Base-by-base conservation (phyloP, 2,888 invertebrate species). In the Ganaspis brasiliensis region DNA sequence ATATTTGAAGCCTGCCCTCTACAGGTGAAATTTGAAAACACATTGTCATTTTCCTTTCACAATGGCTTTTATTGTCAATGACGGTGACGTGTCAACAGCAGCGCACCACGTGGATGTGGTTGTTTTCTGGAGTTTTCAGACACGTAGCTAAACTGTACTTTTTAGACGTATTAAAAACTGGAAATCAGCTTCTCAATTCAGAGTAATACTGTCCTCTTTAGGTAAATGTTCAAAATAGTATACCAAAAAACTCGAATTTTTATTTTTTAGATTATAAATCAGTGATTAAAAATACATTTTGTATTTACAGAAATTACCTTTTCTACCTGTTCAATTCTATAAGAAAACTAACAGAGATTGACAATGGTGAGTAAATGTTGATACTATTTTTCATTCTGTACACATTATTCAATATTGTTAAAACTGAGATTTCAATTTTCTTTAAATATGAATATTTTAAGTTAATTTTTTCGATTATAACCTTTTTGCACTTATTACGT, bases 91-190 rank as follows among this genome's bases (percentile, higher is more conserved):
- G 63, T 63, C 16, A 45, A 19, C 67, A 67, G 67, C 67, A 67
- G 67, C 67, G 67, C 67, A 67, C 45, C 67, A 67, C 67, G 45
- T 67, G 67, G 45, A 67, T 26, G 67, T 24, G 67, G 67, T n/a
- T 67, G 45, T 40, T 63, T 45, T 4, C 9, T 14, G 67, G 21
- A 14, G 40, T n/a, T 67, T 26, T 45, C 5, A 40, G 45, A 63
- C 67, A 67, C 67, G 67, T 67, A 67, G 67, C 67, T n/a, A n/a
- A n/a, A n/a, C n/a, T n/a, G 16, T 49, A 67, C 67, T 45, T 67
- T 67, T 45, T 2, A 5, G 67, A 26, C 67, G 67, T 45, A 14
- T 67, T 24, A 26, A 45, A n/a, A 24, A 45, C 45, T 14, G 14
- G n/a, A 63, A 63, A 63, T 3, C 63, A 40, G 24, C 67, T 14